phyloP scores from a whole-genome alignment of 2,888 invertebrate species.

The Augochlorella aurata region DNA sequence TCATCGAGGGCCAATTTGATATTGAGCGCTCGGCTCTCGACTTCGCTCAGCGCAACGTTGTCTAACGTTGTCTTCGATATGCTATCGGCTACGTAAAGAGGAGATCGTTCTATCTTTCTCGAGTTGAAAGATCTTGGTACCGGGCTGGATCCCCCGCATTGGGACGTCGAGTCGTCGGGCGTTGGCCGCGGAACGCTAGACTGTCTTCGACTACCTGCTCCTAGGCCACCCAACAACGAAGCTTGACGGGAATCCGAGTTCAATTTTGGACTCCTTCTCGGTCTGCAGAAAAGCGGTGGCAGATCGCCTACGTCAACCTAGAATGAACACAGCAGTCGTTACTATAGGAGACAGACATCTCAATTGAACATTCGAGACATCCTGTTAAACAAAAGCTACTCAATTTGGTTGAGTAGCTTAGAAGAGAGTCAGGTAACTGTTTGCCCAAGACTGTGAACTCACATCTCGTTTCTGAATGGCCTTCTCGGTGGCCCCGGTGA shows the following conservation, averaged over 20 bases:
- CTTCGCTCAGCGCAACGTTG: slow-evolving; percentile 72
- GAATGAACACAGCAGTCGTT: background rate
- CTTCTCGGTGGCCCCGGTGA: slow-evolving; percentile 90
- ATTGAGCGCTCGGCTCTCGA: slow-evolving; percentile 71
- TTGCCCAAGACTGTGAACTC: background rate
- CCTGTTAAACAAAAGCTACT: background rate
- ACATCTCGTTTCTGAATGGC: slow-evolving; percentile 87
- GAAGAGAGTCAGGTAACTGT: background rate
- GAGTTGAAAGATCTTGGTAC: slow-evolving; percentile 75
- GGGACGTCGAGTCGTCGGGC: slow-evolving; percentile 75
- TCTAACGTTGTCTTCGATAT: slow-evolving; percentile 83
- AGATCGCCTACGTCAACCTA: slow-evolving; percentile 79
- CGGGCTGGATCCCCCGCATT: slow-evolving; percentile 83
- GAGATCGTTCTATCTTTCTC: slow-evolving; percentile 82
- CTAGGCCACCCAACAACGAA: slow-evolving; percentile 87
- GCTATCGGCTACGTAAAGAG: slow-evolving; percentile 83
- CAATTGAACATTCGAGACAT: background rate
- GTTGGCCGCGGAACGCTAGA: slow-evolving; percentile 84
- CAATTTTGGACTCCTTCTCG: slow-evolving; percentile 90
- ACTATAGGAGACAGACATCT: background rate
- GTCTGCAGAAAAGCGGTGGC: slow-evolving; percentile 92
- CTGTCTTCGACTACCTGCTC: slow-evolving; percentile 85
- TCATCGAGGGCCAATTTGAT: slow-evolving; percentile 78
- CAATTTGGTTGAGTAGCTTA: background rate
- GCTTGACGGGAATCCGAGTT: slow-evolving; percentile 90